phyloP scores from a whole-genome alignment of 1,140 invertebrate genomes.

The Helicoverpa zea region DNA sequence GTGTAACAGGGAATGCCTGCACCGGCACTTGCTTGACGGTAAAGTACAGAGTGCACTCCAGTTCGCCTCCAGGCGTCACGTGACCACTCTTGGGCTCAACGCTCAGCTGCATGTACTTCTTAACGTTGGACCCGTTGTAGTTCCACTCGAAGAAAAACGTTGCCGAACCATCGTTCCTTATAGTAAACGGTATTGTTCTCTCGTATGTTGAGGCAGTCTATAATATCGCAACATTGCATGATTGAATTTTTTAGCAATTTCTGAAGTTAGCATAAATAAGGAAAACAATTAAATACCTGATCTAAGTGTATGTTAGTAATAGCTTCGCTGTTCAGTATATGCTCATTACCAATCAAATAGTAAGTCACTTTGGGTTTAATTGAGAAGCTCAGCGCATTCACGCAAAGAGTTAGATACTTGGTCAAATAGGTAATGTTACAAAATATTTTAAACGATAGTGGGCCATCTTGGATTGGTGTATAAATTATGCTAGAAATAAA shows the following conservation, averaged over 20 bases:
- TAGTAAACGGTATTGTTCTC: conserved; percentile 74
- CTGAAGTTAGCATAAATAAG: neutral
- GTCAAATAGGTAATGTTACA: conserved; percentile 74
- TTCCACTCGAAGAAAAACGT: conserved; percentile 81
- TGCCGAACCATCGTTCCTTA: conserved; percentile 80
- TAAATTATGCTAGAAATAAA: conserved; percentile 73
- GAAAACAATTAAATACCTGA: conserved; percentile 63
- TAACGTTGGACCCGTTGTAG: conserved; percentile 67
- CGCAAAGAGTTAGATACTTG: conserved; percentile 73
- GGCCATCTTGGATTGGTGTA: conserved; percentile 78
- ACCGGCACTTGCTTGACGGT: conserved; percentile 77
- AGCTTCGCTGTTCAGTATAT: conserved; percentile 69
- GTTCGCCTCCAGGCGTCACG: conserved; percentile 66
- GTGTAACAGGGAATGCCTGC: conserved; percentile 72
- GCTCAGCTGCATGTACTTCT: conserved; percentile 72
- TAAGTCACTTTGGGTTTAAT: conserved; percentile 80
- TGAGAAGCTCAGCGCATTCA: conserved; percentile 77
- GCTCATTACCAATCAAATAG: conserved; percentile 76
- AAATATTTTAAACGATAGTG: conserved; percentile 80
- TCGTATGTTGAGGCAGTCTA: conserved; percentile 82
- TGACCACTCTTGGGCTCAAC: conserved; percentile 74
- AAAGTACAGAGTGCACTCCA: conserved; percentile 74
- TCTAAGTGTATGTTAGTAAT: conserved; percentile 79
- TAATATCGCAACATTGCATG: neutral
- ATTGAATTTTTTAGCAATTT: neutral